Evolutionary conservation across 1,140 invertebrate species (phyloP).

Genomic region (Pogonognathellus flavescens): DNA sequence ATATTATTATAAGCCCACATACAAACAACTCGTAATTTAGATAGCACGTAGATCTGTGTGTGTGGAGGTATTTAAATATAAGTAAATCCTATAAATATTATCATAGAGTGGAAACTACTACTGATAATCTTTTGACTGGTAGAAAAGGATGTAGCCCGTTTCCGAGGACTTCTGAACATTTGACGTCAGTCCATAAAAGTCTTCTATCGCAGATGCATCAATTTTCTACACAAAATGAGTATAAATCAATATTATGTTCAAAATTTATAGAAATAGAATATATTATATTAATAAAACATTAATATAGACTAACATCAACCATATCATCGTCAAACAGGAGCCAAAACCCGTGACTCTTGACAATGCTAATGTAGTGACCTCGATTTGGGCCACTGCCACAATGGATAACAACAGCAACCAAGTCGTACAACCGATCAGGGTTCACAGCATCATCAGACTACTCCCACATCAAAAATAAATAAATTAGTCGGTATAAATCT

Average conservation of each 20-base stretch:
- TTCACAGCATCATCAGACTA: constrained; percentile 98
- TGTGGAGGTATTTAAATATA: too few species aligned
- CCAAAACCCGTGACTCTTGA: constrained; percentile 99
- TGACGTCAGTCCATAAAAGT: constrained; percentile 98
- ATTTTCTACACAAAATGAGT: constrained; percentile 93
- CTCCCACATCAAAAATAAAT: constrained; percentile 68
- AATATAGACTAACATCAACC: constrained; percentile 89
- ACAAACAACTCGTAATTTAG: too few species aligned
- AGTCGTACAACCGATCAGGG: constrained; percentile 96
- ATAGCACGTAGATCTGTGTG: too few species aligned
- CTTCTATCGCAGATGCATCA: constrained; percentile 97
- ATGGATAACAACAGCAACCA: constrained; percentile 99
- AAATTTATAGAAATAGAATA: constrained; percentile 32
- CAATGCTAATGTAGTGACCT: constrained; percentile 99
- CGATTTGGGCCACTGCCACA: constrained; percentile 98
- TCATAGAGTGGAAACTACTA: background rate
- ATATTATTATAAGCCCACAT: too few species aligned
- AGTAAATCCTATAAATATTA: background rate
- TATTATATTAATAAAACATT: constrained; percentile 35
- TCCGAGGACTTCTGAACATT: constrained; percentile 99
- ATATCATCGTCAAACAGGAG: constrained; percentile 99
- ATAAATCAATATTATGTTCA: too few species aligned
- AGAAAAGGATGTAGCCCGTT: constrained; percentile 99
- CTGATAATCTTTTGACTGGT: constrained; percentile 89
- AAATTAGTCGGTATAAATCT: too few species aligned